phyloP scores from a whole-genome alignment of 2,113 vertebrate species.

The Cyanoliseus patagonus region DNA sequence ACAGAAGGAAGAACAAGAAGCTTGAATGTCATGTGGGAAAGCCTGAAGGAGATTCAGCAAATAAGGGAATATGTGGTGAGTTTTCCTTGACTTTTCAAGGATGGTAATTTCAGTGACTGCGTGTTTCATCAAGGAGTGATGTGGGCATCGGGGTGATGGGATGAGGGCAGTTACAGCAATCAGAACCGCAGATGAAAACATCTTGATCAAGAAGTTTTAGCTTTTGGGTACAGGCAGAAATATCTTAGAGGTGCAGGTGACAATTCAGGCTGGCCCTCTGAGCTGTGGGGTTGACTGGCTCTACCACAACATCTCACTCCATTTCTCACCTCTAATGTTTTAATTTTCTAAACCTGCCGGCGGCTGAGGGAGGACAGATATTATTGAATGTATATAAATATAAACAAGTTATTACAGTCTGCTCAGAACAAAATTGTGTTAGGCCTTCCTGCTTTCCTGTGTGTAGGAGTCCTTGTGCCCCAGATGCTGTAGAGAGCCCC shows the following conservation, averaged over 20 bases:
- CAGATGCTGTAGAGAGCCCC: not conserved
- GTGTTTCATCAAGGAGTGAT: fast-evolving
- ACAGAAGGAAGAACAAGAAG: not conserved
- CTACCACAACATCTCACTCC: fast-evolving
- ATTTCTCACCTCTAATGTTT: not conserved
- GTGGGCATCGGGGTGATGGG: fast-evolving
- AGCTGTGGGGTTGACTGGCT: not conserved
- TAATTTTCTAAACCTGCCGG: not conserved
- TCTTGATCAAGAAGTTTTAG: not conserved
- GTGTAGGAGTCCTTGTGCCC: not conserved
- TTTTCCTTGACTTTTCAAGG: not conserved
- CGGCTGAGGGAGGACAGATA: not conserved
- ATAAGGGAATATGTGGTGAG: not conserved
- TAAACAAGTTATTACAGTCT: not conserved
- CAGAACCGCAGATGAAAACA: not conserved
- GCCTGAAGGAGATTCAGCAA: not conserved
- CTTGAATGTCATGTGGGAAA: not conserved
- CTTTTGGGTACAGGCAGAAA: not conserved
- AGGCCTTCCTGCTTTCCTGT: not conserved
- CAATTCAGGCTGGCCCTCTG: not conserved
- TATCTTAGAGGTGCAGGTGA: fast-evolving
- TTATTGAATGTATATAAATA: not conserved
- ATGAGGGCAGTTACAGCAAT: not conserved
- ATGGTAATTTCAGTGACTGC: not conserved
- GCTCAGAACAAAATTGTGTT: not conserved